These are phyloP conservation scores for Cavia aperea DNA, from an alignment of 2,113 vertebrate species.

Conservation along the genomic window DNA sequence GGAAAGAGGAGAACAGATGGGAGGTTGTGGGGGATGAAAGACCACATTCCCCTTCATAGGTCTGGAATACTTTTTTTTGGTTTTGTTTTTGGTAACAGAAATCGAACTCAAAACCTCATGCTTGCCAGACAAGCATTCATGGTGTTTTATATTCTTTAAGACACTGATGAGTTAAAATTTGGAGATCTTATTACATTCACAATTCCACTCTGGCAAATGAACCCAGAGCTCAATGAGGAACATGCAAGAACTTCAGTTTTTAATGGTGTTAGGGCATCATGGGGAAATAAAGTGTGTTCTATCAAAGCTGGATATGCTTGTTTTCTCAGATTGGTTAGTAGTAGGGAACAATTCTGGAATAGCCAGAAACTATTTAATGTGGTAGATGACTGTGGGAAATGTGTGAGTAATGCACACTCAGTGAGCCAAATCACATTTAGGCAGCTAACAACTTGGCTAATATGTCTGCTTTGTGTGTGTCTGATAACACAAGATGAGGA, in stretches of 20 bases:
- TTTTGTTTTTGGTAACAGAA: too few species aligned
- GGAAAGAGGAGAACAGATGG: background rate
- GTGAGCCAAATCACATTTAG: slow-evolving; percentile 25
- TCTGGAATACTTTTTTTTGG: background rate
- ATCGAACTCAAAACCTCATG: too few species aligned
- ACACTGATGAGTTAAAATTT: background rate
- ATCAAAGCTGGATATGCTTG: background rate
- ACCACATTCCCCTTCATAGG: background rate
- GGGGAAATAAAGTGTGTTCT: background rate
- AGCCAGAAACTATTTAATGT: background rate
- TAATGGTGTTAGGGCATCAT: background rate
- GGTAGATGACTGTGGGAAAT: background rate
- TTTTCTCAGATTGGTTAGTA: slow-evolving; percentile 4
- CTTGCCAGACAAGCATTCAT: too few species aligned
- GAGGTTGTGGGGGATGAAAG: background rate
- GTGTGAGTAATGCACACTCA: slow-evolving; percentile 28
- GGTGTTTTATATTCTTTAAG: background rate
- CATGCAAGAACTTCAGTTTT: background rate
- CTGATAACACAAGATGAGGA: slow-evolving; percentile 31
- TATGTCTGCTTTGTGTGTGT: background rate
- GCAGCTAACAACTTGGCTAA: slow-evolving; percentile 9
- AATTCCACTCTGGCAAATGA: background rate
- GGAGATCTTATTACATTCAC: background rate
- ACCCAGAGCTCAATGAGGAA: background rate
- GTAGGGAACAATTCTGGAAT: background rate